A percentile compares a stretch with the other conserved stretches of the same genome.
Evolutionary conservation across 2,113 vertebrate genomes (phyloP).

Genomic region (Lagenorhynchus albirostris): DNA sequence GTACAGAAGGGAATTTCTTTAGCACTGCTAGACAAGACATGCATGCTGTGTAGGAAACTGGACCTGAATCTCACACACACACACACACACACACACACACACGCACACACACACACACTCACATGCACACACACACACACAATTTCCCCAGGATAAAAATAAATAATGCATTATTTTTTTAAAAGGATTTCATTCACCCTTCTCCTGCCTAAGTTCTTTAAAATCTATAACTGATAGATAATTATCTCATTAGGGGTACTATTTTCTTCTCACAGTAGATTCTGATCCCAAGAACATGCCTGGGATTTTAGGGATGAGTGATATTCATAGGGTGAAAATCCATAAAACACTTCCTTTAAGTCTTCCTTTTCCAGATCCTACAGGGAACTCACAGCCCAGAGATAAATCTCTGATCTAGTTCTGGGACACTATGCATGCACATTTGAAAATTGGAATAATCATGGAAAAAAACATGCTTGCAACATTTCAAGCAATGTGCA

Average conservation of each 20-base stretch:
- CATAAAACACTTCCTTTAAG: not conserved
- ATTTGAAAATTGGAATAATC: not conserved
- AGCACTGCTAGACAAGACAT: not conserved
- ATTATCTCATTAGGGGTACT: not conserved
- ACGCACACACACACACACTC: not conserved
- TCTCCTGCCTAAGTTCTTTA: not conserved
- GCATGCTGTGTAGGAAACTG: not conserved
- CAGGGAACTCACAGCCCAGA: not conserved
- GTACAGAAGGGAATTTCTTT: constrained; percentile 10
- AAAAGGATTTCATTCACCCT: not conserved
- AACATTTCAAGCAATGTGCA: not conserved
- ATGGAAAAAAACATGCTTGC: not conserved
- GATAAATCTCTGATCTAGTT: not conserved
- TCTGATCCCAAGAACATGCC: not conserved
- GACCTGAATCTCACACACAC: not conserved
- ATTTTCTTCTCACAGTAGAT: not conserved
- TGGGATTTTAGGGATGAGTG: not conserved
- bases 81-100: not conserved
- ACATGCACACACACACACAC: not conserved
- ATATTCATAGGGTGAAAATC: not conserved
- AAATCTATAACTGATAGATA: not conserved
- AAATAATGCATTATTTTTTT: not conserved
- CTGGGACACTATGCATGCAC: not conserved
- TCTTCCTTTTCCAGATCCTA: not conserved
- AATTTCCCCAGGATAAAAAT: not conserved